Conservation (phyloP, 1,140 invertebrate species). For the roundworm (Caenorhabditis elegans) region DNA sequence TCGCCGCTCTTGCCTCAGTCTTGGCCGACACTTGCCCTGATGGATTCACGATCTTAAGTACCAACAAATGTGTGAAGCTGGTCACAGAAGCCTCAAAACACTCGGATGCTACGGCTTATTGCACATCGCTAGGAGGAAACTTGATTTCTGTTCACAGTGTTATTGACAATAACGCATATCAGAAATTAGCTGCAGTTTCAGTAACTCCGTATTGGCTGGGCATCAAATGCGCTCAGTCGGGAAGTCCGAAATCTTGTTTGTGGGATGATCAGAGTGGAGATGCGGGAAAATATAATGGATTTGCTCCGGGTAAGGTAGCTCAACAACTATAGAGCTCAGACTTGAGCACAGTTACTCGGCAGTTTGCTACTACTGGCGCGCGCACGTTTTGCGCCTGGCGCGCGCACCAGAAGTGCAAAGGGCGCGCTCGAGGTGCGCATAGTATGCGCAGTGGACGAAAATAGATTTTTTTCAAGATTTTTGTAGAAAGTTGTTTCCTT, state of each 20-base stretch:
- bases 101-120: neutral
- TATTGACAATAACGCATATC: neutral
- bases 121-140: neutral
- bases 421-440: too few species aligned
- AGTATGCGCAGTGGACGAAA: too few species aligned
- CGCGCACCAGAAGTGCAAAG: too few species aligned
- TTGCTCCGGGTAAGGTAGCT: neutral
- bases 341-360: too few species aligned
- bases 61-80: neutral
- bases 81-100: neutral
- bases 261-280: conserved; percentile 29
- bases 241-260: neutral
- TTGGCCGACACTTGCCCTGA: neutral
- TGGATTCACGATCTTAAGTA: neutral
- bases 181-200: neutral
- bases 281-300: neutral
- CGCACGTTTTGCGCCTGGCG: too few species aligned
- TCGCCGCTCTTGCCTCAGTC: neutral
- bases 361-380: too few species aligned
- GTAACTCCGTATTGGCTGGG: neutral
- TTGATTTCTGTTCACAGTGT: neutral
- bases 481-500: too few species aligned
- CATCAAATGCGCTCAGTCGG: neutral
- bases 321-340: too few species aligned
- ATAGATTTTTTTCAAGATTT: too few species aligned